Percentiles rank a stretch among this genome's conserved stretches.
These are phyloP conservation scores for Colistium nudipinnis DNA, from an alignment of 2,113 vertebrate genomes.

Conservation along the genomic window DNA sequence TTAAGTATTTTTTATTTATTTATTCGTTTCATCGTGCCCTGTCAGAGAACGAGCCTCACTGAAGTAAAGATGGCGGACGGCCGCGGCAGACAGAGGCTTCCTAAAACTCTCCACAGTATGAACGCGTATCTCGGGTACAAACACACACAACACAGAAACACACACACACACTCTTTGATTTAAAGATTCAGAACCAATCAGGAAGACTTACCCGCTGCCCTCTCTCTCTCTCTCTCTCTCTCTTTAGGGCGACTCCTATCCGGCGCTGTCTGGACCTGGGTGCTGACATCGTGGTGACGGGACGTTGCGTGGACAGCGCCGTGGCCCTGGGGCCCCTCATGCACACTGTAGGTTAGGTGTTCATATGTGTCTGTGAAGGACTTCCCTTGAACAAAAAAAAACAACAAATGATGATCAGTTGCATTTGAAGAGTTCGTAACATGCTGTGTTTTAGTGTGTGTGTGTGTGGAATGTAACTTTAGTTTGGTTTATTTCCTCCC, in stretches of 20 bases:
- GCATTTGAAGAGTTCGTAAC: not conserved
- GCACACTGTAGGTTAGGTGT: conserved; percentile 79
- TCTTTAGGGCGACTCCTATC: conserved; percentile 84
- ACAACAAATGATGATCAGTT: not conserved
- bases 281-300: conserved; percentile 87
- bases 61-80: conserved; percentile 75
- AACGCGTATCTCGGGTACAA: conserved; percentile 87
- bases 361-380: too few species aligned
- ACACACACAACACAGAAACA: not conserved
- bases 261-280: conserved; percentile 87
- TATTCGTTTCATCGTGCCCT: not conserved
- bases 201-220: not conserved
- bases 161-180: not conserved
- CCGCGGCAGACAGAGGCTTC: conserved; percentile 76
- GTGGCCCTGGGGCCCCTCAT: conserved; percentile 88
- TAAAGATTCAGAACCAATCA: not conserved
- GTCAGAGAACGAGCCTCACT: conserved; percentile 81
- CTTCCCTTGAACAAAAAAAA: too few species aligned
- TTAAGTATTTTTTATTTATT: not conserved
- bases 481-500: conserved; percentile 11
- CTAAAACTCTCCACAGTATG: conserved; percentile 85
- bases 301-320: conserved; percentile 88
- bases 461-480: not conserved
- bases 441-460: not conserved
- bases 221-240: not conserved